A percentile compares a stretch with the other conserved stretches of the same genome.
Evolutionary conservation across 2,888 invertebrate genomes (phyloP).

Genomic region (Caenorhabditis macrosperma): DNA sequence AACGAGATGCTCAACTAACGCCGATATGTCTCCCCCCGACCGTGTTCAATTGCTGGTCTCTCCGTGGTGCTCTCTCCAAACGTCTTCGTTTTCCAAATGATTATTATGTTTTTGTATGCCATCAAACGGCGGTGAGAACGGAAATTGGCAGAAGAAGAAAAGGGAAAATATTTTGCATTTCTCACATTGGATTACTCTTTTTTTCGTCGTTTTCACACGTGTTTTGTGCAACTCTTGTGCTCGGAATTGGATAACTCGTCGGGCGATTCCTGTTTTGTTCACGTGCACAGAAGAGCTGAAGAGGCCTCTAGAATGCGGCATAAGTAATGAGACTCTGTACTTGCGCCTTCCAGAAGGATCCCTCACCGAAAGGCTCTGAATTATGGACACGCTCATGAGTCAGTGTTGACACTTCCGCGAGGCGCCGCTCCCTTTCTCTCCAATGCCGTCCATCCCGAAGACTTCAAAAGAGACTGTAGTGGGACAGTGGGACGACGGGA

Average conservation of each 20-base stretch:
- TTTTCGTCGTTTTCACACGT: not conserved
- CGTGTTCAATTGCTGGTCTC: not conserved
- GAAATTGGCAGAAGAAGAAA: not conserved
- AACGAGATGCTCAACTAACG: not conserved
- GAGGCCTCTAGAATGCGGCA: not conserved
- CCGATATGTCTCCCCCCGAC: not conserved
- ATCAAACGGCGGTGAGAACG: not conserved
- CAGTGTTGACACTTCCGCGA: not conserved
- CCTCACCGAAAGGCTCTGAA: not conserved
- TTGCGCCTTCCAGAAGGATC: not conserved
- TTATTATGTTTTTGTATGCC: not conserved
- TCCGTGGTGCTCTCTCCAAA: not conserved
- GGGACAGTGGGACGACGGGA: too few species aligned
- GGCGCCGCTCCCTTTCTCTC: too few species aligned
- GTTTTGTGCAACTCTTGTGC: not conserved
- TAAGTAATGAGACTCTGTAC: not conserved
- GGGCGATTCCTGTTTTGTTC: not conserved
- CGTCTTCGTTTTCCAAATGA: not conserved
- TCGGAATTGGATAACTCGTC: not conserved
- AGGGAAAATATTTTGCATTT: not conserved
- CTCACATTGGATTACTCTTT: slow-evolving; percentile 3
- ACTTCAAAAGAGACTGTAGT: too few species aligned
- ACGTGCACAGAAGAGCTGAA: not conserved
- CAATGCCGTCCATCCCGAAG: too few species aligned
- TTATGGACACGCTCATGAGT: not conserved